Evolutionary conservation across 2,113 vertebrate genomes (phyloP), one percentile per base, ranked within the genome.

Genomic region (Trematocara zebra): DNA sequence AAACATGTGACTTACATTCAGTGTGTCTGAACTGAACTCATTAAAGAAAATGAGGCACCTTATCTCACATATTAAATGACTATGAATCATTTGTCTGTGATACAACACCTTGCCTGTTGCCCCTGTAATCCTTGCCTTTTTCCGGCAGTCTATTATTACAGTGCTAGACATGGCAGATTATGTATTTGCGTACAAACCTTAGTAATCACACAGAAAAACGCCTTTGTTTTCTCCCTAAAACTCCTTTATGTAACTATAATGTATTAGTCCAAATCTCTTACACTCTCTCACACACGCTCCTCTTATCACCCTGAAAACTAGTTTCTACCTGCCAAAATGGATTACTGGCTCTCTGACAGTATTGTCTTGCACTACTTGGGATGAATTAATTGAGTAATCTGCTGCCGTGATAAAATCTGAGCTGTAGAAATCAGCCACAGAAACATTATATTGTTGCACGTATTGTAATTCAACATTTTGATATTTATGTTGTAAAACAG

Each of bases 211-310:
- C 83, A 88, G 11, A 85, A 81, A 67, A 80, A 52, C 6, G 9
- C 20, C 88, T 89, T 93, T 93, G 87, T 89, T 87, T 87, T 80
- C 61, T 9, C 56, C 8, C 26, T 33, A 84, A 76, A 90, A 92
- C 91, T 76, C 80, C 23, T 89, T 94, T 92, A 92, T 85, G 83
- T 87, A 94, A 95, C 72, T 81, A 37, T 23, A 83, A 81, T 81
- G 57, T 54, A 81, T 87, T 88, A 54, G 57, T 61, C 44, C 56
- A 80, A 86, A 82, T 85, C 69, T 79, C 69, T 49, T 8, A 31
- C 54, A 26, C 61, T 31, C 53, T 49, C 26, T 33, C 17, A 47
- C 81, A 49, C 56, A n/a, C 23, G 17, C 51, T 74, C 15, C 11
- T 82, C 54, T 82, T 74, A 61, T 89, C 82, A 53, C 17, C 61